Percentiles rank a stretch among this genome's conserved stretches.
phyloP scores from a whole-genome alignment of 2,797 vertebrate species.

The Sebastes itinus region DNA sequence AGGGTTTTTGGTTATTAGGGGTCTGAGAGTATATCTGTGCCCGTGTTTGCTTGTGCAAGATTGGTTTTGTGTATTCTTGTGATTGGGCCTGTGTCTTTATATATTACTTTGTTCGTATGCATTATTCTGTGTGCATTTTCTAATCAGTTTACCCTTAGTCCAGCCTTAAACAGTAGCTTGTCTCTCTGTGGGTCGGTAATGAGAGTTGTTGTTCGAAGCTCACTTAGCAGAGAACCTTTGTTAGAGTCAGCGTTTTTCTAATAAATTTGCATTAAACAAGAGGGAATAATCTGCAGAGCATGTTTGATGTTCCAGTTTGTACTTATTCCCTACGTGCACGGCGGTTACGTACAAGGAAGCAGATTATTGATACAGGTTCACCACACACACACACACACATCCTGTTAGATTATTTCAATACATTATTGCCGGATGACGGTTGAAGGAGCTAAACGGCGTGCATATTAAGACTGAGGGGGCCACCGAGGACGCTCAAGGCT shows the following conservation, averaged over 20 bases:
- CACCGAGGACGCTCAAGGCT: conserved; percentile 2
- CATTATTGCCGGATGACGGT: conserved; percentile 10
- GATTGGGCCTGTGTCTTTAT: conserved; percentile 20
- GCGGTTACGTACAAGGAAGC: conserved; percentile 27
- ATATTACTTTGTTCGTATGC: conserved; percentile 49
- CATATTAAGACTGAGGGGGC: conserved; percentile 27
- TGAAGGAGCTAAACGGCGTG: conserved; percentile 26
- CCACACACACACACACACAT: neutral
- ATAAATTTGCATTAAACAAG: conserved; percentile 56
- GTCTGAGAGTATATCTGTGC: neutral
- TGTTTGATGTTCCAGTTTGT: conserved; percentile 23
- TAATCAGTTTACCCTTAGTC: conserved; percentile 58
- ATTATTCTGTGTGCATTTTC: conserved; percentile 55
- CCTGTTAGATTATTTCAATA: conserved; percentile 18
- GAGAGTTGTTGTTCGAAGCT: conserved; percentile 53
- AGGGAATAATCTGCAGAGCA: conserved; percentile 32
- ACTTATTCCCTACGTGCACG: conserved; percentile 10
- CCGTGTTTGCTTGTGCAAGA: conserved; percentile 12
- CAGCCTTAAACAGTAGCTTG: conserved; percentile 19
- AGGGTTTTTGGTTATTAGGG: neutral
- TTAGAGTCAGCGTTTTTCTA: conserved; percentile 62
- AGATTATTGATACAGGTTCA: conserved; percentile 26
- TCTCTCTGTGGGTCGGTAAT: conserved; percentile 69
- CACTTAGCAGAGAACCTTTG: conserved; percentile 51
- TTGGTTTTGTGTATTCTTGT: conserved; percentile 16